Base-by-base conservation (phyloP, 1,140 invertebrate species). In the Delia radicum region DNA sequence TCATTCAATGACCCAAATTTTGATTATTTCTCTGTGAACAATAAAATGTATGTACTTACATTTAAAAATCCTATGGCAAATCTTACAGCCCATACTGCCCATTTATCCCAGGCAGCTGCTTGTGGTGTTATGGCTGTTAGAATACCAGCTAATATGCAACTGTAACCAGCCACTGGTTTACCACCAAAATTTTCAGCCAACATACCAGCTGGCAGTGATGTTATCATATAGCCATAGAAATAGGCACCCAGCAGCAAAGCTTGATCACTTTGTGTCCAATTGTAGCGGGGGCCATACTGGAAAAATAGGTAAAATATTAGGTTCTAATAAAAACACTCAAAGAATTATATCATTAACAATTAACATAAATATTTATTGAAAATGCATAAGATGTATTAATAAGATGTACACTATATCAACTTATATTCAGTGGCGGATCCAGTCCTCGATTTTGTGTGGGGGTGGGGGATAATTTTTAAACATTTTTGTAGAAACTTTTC, bases 121-220 rank as follows among this genome's bases (percentile, higher is more conserved):
- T 88, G 87, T 1, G 92, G 94, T 77, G 89, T 92, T 31, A 92
- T 79, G 62, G 92, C 88, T 65, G 93, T 94, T 79, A 95, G 87
- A 18, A 95, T 74, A 0, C 92, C 92, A 10, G 81, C 92, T 89
- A 18, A 91, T 90, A 76, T 89, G n/a, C 81, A 85, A 73, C 80
- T 79, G 24, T 81, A 83, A 0, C 84, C 84, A 0, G 83, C 92
- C 10, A 97, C 91, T 37, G 94, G 90, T 77, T 89, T 88, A 26
- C 93, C 92, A 2, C 93, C 93, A 79, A 92, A 93, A 79, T 89
- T 88, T 79, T 95, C 93, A 2, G 94, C 93, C 29, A 94, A 84
- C 3, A 91, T 88, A 2, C 93, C 94, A 7, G 91, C 92, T 0
- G 92, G 89, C 75, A 93, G 81, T 75, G 80, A 90, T 6, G 83